Evolutionary conservation across 1,140 invertebrate species (phyloP), one percentile per base, ranked within the genome.

Genomic region (Tetraneura akinire): DNA sequence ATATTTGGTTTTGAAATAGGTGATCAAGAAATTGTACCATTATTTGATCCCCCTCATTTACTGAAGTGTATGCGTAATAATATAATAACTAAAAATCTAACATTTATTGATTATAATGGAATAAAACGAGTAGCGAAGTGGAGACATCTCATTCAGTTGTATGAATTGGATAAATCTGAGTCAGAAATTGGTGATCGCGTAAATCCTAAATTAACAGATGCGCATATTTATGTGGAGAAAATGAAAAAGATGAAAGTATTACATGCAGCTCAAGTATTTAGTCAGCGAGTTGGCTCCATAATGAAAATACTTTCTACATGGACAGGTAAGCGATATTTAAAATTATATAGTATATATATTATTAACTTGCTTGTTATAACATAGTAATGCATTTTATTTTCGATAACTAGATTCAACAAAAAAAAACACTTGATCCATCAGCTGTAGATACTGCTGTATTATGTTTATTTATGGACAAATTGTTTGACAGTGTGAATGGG

Each of bases 241-340:
- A 57, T 57, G 53, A n/a, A n/a, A n/a, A n/a, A n/a, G n/a, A n/a
- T n/a, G n/a, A 57, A 57, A 26, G 21, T 57, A 3, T 23, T 14
- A 26, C 55, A 26, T 14, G 23, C 55, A 3, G 10, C 55, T 9
- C 23, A 57, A 57, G 23, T 57, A 4, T 57, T 57, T 57, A 57
- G 55, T 26, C 55, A 57, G 11, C 2, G 55, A 57, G 55, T 57
- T 26, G 55, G 55, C 14, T 57, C 55, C 11, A 57, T 57, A 26
- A 57, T 57, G 55, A 57, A 57, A 57, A 1, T 57, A 26, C 55
- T 57, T 26, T 21, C 55, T 57, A 57, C 55, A 57, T 57, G 23
- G 23, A 26, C 55, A 26, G 4, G 55, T 55, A 55, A 55, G 6
- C 9, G n/a, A 10, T 10, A 11, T 21, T 55, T 55, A 21, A 10